Conservation (phyloP, 1,140 invertebrate species). For the Phocides pigmalion region DNA sequence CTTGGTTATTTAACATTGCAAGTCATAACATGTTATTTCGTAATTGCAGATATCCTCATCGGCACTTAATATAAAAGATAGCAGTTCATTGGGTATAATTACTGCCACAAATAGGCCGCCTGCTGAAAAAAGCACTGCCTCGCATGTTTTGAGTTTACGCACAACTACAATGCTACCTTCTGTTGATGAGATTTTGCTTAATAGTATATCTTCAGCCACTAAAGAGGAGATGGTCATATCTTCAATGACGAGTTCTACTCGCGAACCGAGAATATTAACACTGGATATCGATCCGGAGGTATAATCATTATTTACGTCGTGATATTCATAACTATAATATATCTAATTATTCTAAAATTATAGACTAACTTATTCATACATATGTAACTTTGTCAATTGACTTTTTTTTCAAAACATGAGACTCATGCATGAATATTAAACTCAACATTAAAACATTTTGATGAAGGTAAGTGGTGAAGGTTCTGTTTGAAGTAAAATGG, state of each 20-base stretch:
- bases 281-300: conserved; percentile 84
- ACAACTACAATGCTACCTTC: conserved; percentile 83
- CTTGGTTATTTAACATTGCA: conserved; percentile 61
- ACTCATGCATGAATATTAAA: conserved; percentile 37
- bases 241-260: conserved; percentile 80
- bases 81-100: conserved; percentile 77
- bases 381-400: conserved; percentile 14
- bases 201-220: conserved; percentile 82
- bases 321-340: conserved; percentile 42
- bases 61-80: conserved; percentile 80
- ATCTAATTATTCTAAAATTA: conserved; percentile 25
- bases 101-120: conserved; percentile 71
- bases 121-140: conserved; percentile 82
- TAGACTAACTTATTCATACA: conserved; percentile 24
- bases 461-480: conserved; percentile 59
- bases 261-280: conserved; percentile 83
- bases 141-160: conserved; percentile 83
- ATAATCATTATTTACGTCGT: conserved; percentile 69
- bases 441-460: conserved; percentile 21
- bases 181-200: conserved; percentile 83
- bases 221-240: conserved; percentile 81
- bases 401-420: conserved; percentile 4
- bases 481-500: conserved; percentile 16
- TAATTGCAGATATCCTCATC: conserved; percentile 81
- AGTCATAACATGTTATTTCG: conserved; percentile 77